Percentiles rank a stretch among this genome's conserved stretches.
These are phyloP conservation scores for Drosophila albomicans DNA, from an alignment of 1,140 invertebrate species.

Conservation along the genomic window DNA sequence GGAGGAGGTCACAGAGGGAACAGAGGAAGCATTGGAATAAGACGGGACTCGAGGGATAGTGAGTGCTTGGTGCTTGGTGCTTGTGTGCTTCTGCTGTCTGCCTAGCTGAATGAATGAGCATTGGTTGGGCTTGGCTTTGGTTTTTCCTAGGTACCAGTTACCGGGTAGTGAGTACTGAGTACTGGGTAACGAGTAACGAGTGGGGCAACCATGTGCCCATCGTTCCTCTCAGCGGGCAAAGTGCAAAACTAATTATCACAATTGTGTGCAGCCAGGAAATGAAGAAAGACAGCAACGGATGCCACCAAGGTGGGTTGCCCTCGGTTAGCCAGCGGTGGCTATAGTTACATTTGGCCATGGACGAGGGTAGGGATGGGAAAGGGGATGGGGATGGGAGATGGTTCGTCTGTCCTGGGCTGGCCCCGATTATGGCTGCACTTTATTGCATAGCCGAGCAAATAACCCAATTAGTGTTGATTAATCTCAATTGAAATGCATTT, in stretches of 20 bases:
- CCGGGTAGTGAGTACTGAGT: neutral
- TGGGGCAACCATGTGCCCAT: neutral
- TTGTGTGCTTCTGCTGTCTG: constrained; percentile 12
- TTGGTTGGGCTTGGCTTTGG: constrained; percentile 29
- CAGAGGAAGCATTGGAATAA: constrained; percentile 2
- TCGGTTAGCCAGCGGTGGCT: constrained; percentile 30
- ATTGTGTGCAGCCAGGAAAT: constrained; percentile 81
- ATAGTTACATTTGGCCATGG: constrained; percentile 16
- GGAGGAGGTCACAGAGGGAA: neutral
- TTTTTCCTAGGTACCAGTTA: constrained; percentile 12
- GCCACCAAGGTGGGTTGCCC: constrained; percentile 71
- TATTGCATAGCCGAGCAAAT: constrained; percentile 75
- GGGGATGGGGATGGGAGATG: neutral
- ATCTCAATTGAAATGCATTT: constrained; percentile 82
- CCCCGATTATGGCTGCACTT: constrained; percentile 71
- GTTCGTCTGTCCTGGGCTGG: constrained; percentile 23
- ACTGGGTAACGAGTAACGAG: neutral
- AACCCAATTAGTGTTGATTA: constrained; percentile 81
- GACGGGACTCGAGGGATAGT: constrained; percentile 6
- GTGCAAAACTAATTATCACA: constrained; percentile 83
- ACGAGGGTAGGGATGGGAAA: neutral
- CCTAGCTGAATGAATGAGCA: constrained; percentile 39
- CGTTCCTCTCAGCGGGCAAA: constrained; percentile 58
- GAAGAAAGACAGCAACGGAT: constrained; percentile 82
- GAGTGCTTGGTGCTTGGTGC: constrained; percentile 5